A percentile compares a stretch with the other conserved stretches of the same genome.
These are phyloP conservation scores for Capitulum mitella DNA, from an alignment of 2,888 invertebrate genomes.

Conservation along the genomic window DNA sequence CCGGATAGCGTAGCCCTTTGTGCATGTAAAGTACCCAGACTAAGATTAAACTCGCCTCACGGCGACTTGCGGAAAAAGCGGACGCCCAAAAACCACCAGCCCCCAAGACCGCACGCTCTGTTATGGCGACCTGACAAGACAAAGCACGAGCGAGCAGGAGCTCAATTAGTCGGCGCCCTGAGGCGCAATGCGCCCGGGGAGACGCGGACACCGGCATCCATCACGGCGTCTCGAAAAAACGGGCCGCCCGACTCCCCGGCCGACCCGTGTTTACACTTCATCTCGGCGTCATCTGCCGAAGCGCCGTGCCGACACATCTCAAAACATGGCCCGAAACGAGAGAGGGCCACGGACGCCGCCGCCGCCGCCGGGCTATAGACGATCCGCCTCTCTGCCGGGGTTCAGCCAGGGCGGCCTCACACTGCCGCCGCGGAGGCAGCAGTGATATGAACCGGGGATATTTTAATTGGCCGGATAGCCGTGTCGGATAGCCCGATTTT, in stretches of 20 bases:
- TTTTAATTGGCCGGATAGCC: no score
- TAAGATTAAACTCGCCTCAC: no score
- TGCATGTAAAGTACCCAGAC: no score
- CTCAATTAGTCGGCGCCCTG: background rate
- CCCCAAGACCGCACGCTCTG: background rate
- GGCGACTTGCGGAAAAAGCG: no score
- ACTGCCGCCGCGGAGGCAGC: no score
- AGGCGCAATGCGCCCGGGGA: background rate
- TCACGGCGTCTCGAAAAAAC: background rate
- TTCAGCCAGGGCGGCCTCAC: no score
- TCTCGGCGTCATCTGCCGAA: background rate
- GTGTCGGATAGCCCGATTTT: no score
- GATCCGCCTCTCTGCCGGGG: no score
- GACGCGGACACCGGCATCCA: background rate
- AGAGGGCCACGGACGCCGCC: background rate
- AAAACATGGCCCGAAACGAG: background rate
- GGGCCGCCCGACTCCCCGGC: background rate
- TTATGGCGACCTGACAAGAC: background rate
- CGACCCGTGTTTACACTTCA: background rate
- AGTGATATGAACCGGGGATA: no score
- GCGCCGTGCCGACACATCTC: background rate
- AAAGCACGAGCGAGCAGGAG: background rate
- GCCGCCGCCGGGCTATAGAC: no score
- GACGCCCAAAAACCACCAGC: no score
- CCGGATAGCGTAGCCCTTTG: no score